Conservation (phyloP, 2,888 invertebrate species). For the Tipula vernalis region DNA sequence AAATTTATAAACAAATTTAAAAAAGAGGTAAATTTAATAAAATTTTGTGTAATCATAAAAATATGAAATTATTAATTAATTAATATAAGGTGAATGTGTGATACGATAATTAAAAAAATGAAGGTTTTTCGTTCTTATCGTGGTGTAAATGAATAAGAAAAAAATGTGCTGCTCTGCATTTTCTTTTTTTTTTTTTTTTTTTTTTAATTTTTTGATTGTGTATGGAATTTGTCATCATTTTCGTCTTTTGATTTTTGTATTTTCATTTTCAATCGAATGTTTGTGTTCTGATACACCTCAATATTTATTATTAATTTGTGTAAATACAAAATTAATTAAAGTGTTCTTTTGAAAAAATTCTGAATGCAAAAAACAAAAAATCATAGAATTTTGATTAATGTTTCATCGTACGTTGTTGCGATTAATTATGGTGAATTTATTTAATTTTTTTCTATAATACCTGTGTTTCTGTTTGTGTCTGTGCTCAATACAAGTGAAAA, state of each 20-base stretch:
- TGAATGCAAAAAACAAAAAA: not conserved
- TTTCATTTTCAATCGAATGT: not conserved
- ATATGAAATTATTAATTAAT: not conserved
- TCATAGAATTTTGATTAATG: not conserved
- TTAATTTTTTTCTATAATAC: not conserved
- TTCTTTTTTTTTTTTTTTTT: not conserved
- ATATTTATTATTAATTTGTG: not conserved
- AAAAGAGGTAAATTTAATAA: not conserved
- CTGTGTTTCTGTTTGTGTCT: not conserved
- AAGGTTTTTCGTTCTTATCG: not conserved
- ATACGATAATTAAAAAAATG: not conserved
- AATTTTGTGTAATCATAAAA: not conserved
- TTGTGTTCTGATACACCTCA: not conserved
- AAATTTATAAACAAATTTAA: not conserved
- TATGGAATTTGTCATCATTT: constrained; percentile 9
- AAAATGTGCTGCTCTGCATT: constrained; percentile 8
- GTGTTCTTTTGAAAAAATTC: not conserved
- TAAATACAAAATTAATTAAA: not conserved
- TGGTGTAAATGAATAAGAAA: not conserved
- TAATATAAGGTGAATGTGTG: not conserved
- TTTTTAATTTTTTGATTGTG: constrained; percentile 1
- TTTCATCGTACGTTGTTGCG: constrained; percentile 7
- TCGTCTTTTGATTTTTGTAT: not conserved
- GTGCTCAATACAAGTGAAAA: not conserved
- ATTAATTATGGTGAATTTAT: constrained; percentile 6